Base-by-base conservation (phyloP, 2,888 invertebrate species). In the Drosophila algonquin region DNA sequence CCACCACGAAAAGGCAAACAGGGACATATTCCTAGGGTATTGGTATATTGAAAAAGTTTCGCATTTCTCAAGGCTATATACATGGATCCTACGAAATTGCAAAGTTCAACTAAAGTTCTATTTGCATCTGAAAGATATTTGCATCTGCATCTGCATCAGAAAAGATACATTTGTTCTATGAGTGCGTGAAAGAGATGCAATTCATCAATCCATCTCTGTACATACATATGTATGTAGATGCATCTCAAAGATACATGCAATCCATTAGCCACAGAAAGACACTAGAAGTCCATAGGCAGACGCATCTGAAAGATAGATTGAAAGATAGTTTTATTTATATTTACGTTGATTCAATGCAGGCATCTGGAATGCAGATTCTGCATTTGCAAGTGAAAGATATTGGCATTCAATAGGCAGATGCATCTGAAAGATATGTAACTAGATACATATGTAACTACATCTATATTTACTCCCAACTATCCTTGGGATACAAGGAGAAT, bases 31-130 rank as follows among this genome's bases (percentile, higher is more conserved):
- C 40, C n/a, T 12, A 40, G 14, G 14, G 6, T 50, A 50, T 50
- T 60, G 21, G 10, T 18, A 60, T 51, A 63, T 63, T 61, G 30
- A 60, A 55, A 55, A 54, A 32, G 21, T 61, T 16, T 54, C 16
- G 32, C 16, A 45, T 54, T 51, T 35, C 21, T 46, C n/a, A n/a
- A 1, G 35, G 12, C 5, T 9, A 50, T 4, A 2, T 4, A 4
- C 21, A 21, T 21, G 21, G 24, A 10, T 45, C 2, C 40, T 14
- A 40, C 40, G 40, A 50, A 6, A 51, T n/a, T 9, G 3, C 1
- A 45, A n/a, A 45, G 14, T 47, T 21, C n/a, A 35, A 14, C 2
- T 21, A 18, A 27, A 45, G 6, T 27, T 12, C 6, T 8, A 40
- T 40, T 40, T 2, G 40, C 14, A 14, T 14, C 40, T 40, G 14